A percentile compares a stretch with the other conserved stretches of the same genome.
Conservation (phyloP, 2,113 vertebrate genomes). For the Lota lota region DNA sequence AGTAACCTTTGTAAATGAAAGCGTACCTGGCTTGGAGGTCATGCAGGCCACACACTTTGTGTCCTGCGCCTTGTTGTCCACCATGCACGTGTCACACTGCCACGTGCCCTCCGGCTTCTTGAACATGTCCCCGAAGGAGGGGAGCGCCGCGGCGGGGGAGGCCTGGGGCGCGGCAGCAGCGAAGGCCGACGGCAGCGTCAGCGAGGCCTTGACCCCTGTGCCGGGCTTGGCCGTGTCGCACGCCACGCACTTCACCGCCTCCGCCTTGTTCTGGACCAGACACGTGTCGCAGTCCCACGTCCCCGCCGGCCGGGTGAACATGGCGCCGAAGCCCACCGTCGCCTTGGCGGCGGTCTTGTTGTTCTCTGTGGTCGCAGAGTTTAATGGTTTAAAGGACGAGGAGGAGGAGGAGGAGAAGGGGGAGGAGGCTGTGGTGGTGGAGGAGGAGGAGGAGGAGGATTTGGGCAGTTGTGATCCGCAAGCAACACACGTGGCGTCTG, state of each 20-base stretch:
- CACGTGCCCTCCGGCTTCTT: slow-evolving; percentile 88
- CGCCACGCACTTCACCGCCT: slow-evolving; percentile 89
- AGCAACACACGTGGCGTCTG: slow-evolving; percentile 80
- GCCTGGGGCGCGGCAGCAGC: slow-evolving; percentile 68
- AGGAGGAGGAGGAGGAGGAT: slow-evolving; percentile 26
- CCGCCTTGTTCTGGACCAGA: slow-evolving; percentile 89
- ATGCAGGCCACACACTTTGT: slow-evolving; percentile 86
- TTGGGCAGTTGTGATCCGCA: slow-evolving; percentile 73
- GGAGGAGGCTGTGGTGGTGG: no score
- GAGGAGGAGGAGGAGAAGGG: no score
- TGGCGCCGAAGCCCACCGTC: slow-evolving; percentile 74
- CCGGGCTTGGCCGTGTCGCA: slow-evolving; percentile 96
- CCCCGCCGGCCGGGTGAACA: slow-evolving; percentile 79
- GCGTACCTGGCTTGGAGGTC: slow-evolving; percentile 81
- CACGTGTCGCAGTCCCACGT: slow-evolving; percentile 97
- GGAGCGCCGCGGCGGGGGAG: slow-evolving; percentile 49
- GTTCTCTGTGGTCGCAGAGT: slow-evolving; percentile 51
- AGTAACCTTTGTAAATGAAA: neutral
- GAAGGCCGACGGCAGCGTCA: slow-evolving; percentile 74
- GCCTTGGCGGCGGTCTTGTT: slow-evolving; percentile 48
- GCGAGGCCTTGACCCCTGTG: slow-evolving; percentile 82
- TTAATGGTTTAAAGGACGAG: slow-evolving; percentile 32
- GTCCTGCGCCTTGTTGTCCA: slow-evolving; percentile 87
- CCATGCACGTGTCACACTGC: slow-evolving; percentile 86
- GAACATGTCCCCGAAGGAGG: slow-evolving; percentile 87